Base-by-base conservation (phyloP, 2,888 invertebrate genomes). In the Oxycera nigricornis region DNA sequence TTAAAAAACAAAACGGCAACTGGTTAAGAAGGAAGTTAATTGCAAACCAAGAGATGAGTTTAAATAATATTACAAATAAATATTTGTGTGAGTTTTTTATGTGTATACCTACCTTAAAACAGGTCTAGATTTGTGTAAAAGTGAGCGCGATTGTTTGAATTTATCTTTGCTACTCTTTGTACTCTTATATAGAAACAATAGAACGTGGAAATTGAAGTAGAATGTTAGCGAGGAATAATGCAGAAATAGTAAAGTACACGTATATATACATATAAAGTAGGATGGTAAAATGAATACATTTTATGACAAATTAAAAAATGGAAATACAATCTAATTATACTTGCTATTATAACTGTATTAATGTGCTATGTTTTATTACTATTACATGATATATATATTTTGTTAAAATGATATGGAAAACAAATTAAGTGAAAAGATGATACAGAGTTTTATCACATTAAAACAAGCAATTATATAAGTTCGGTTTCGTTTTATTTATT, bases 161-260 rank as follows among this genome's bases (percentile, higher is more conserved):
- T 52, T 70, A 70, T 52, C 55, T 68, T 68, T 68, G 68, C 68
- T 68, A 70, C 70, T 70, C 70, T 70, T 70, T 70, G 70, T 70
- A 70, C 70, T 70, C 67, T 70, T 70, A 31, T 55, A 70, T 24
- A 14, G n/a, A 41, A 65, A 65, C 39, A 30, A 41, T 35, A 3
- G 28, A 62, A 61, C 20, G 17, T 6, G 14, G 31, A 31, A 28
- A 20, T 20, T 31, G 6, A 61, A 61, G 35, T 35, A 17, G 11
- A 35, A 46, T 46, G 46, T n/a, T 46, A 46, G 46, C n/a, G 46
- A 46, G 17, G 17, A n/a, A 46, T 46, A 2, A 46, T 46, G 14
- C 39, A 39, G 39, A 39, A 39, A 39, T 39, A 39, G n/a, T n/a
- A n/a, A n/a, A n/a, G n/a, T n/a, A 39, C 3, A 55, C 20, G 24